These are phyloP conservation scores for Procambarus virginalis DNA, from an alignment of 1,140 invertebrate genomes.

Conservation along the genomic window DNA sequence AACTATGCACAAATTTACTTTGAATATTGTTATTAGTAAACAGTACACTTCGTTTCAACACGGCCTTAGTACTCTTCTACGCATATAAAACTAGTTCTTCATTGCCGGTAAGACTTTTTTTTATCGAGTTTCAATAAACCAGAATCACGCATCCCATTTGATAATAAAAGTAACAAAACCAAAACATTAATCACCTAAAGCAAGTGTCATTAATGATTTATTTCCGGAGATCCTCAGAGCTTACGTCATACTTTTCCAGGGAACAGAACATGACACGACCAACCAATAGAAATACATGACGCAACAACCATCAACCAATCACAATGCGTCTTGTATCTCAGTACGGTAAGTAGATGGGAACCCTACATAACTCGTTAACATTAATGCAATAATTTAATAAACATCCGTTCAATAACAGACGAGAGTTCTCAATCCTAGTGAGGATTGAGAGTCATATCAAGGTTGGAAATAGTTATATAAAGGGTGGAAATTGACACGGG, in stretches of 20 bases:
- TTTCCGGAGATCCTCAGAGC: constrained; percentile 21
- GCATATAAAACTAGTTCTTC: not conserved
- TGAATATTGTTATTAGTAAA: too few relatives aligned
- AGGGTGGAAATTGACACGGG: too few relatives aligned
- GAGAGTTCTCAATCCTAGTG: too few relatives aligned
- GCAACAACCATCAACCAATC: constrained; percentile 25
- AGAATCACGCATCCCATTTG: not conserved
- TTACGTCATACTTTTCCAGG: constrained; percentile 62
- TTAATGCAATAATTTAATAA: constrained; percentile 58
- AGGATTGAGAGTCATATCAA: too few relatives aligned
- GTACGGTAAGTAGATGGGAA: constrained; percentile 25
- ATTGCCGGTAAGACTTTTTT: not conserved
- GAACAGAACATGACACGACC: constrained; percentile 34
- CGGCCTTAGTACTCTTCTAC: not conserved
- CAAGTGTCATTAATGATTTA: not conserved
- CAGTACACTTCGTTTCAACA: too few relatives aligned
- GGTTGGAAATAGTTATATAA: too few relatives aligned
- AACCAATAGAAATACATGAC: constrained; percentile 36
- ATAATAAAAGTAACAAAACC: not conserved
- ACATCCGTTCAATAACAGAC: constrained; percentile 36
- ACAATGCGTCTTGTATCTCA: constrained; percentile 14
- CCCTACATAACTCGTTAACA: constrained; percentile 15
- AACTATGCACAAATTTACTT: too few relatives aligned
- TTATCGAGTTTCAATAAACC: not conserved
- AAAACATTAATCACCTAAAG: not conserved